Evolutionary conservation across 2,113 vertebrate species (phyloP), one percentile per base, ranked within the genome.

Genomic region (Cheilinus undulatus): DNA sequence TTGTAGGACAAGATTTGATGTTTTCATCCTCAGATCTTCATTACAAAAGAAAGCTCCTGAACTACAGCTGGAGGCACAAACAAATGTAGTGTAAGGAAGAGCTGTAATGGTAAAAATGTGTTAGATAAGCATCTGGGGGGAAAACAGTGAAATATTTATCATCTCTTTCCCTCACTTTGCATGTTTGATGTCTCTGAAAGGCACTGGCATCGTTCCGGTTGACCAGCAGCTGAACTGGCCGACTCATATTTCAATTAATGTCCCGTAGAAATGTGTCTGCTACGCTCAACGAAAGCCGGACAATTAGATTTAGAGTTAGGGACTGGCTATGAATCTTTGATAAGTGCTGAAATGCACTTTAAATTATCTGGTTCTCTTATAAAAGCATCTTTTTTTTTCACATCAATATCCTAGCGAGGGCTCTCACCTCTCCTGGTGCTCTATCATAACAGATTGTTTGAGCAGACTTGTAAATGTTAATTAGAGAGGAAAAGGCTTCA

Each of bases 391-490:
- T 70, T 72, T 57, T 67, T 50, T 26, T 30, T 30, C 3, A 52
- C 42, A 67, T 66, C 20, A 62, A 7, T 72, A 74, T 64, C 48
- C 42, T 54, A 65, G 28, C 46, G 19, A 83, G 32, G 58, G 51
- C 42, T 45, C 42, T 45, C 42, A 45, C 49, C 43, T 54, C 57
- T 73, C 48, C 57, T 69, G 64, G 58, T 65, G 38, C 43, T 83
- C 68, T 52, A 69, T 49, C 45, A 45, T 84, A 83, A 78, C 73
- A 70, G 45, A 53, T 57, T 63, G 56, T 71, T 80, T 8, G 23
- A 60, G 56, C 58, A 56, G 53, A 86, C 75, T 69, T 82, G 73
- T 78, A 83, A 83, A 83, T 82, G 86, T 84, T 82, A 88, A 92
- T 88, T 83, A 63, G 42, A 24, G 36, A 54, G 54, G 51, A 82